Percentiles rank a stretch among this genome's conserved stretches.
Conservation (phyloP, 2,797 vertebrate genomes). For the Neosilurus hyrtlii region DNA sequence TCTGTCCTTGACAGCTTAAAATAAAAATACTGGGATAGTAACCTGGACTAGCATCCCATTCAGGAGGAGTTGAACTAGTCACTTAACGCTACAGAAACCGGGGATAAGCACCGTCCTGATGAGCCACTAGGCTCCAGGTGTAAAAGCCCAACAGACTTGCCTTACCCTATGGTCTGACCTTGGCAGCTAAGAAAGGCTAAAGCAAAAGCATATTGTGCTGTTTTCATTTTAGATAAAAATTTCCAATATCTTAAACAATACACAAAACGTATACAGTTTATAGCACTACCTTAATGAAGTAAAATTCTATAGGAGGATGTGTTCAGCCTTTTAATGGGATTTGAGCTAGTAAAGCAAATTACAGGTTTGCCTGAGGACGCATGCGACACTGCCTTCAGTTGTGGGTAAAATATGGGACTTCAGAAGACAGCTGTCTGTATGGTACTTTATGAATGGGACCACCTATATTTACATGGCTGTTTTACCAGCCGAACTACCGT, state of each 20-base stretch:
- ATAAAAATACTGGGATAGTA: too few relatives aligned
- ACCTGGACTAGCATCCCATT: too few relatives aligned
- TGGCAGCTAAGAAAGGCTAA: not conserved
- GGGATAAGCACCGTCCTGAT: too few relatives aligned
- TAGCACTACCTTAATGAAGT: too few relatives aligned
- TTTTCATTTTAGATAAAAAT: not conserved
- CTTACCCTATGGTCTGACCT: not conserved
- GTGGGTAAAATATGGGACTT: conserved; percentile 23
- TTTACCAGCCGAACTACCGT: not conserved
- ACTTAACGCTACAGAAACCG: too few relatives aligned
- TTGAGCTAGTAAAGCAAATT: conserved; percentile 2
- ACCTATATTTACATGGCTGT: not conserved
- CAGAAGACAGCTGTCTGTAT: conserved; percentile 17
- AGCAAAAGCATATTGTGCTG: not conserved
- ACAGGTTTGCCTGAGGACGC: not conserved
- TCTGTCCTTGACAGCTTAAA: not conserved
- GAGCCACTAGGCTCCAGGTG: too few relatives aligned
- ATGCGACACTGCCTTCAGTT: conserved; percentile 9
- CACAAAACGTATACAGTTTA: too few relatives aligned
- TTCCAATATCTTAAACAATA: too few relatives aligned
- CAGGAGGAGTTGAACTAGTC: too few relatives aligned
- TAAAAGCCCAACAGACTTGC: too few relatives aligned
- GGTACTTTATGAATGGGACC: not conserved
- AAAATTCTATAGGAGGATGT: not conserved
- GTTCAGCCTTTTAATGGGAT: not conserved